Evolutionary conservation across 2,113 vertebrate species (phyloP).

Genomic region (Ardeotis arabs): DNA sequence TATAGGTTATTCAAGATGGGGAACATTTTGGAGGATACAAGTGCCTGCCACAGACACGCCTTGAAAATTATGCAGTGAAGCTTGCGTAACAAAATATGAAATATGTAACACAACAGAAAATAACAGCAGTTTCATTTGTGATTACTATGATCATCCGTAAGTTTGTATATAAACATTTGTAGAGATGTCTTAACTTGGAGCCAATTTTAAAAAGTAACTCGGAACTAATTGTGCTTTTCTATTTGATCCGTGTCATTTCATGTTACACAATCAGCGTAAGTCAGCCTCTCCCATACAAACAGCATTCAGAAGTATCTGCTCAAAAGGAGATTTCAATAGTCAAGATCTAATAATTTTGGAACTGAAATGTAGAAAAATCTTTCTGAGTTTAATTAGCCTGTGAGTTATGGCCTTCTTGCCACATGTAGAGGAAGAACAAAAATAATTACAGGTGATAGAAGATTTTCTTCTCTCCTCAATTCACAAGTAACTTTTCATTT

Average conservation of each 20-base stretch:
- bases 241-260: conserved; percentile 65
- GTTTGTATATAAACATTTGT: not conserved
- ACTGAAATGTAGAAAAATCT: conserved; percentile 80
- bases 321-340: conserved; percentile 69
- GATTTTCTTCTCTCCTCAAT: not conserved
- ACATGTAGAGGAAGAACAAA: not conserved
- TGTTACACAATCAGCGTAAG: conserved; percentile 74
- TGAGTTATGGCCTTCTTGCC: conserved; percentile 72
- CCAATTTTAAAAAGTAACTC: conserved; percentile 1
- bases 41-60: not conserved
- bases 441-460: not conserved
- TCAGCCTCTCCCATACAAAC: conserved; percentile 79
- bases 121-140: not conserved
- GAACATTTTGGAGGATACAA: fast-evolving
- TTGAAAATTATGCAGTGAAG: not conserved
- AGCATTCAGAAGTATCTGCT: conserved; percentile 72
- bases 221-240: conserved; percentile 41
- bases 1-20: not conserved
- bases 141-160: not conserved
- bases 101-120: not conserved
- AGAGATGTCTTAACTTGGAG: not conserved
- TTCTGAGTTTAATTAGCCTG: conserved; percentile 75
- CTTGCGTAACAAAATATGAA: not conserved
- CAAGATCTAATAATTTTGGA: conserved; percentile 83
- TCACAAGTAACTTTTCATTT: not conserved